Conservation (phyloP, 2,888 invertebrate species). For the Meteorus colon region DNA sequence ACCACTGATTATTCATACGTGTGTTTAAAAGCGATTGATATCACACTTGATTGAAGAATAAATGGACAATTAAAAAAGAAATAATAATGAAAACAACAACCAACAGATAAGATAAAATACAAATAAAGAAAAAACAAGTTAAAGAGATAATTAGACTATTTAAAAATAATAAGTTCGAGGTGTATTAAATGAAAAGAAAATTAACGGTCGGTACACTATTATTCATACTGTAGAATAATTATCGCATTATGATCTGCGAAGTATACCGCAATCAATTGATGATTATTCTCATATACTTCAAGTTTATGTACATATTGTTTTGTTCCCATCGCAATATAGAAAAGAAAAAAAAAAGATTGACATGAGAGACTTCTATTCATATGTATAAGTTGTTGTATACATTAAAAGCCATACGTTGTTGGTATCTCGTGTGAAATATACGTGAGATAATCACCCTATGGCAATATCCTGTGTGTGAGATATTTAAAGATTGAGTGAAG, state of each 20-base stretch:
- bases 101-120: not conserved
- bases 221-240: not conserved
- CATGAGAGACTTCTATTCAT: slow-evolving; percentile 18
- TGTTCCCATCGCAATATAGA: not conserved
- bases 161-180: too few species aligned
- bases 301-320: slow-evolving; percentile 11
- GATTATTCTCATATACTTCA: slow-evolving; percentile 19
- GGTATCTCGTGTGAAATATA: slow-evolving; percentile 25
- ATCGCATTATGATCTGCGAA: not conserved
- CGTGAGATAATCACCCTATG: slow-evolving; percentile 32
- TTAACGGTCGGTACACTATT: too few species aligned
- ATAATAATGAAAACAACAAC: too few species aligned
- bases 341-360: slow-evolving; percentile 19
- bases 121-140: not conserved
- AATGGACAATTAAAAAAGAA: too few species aligned
- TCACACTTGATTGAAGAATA: not conserved
- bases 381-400: too few species aligned
- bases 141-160: not conserved
- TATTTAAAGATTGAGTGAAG: slow-evolving; percentile 21
- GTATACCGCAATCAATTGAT: slow-evolving; percentile 26
- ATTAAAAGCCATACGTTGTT: not conserved
- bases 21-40: slow-evolving; percentile 5
- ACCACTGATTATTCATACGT: not conserved
- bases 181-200: too few species aligned
- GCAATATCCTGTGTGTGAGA: slow-evolving; percentile 22